Evolutionary conservation across 2,113 vertebrate genomes (phyloP), one percentile per base, ranked within the genome.

Genomic region (Anoplopoma fimbria): DNA sequence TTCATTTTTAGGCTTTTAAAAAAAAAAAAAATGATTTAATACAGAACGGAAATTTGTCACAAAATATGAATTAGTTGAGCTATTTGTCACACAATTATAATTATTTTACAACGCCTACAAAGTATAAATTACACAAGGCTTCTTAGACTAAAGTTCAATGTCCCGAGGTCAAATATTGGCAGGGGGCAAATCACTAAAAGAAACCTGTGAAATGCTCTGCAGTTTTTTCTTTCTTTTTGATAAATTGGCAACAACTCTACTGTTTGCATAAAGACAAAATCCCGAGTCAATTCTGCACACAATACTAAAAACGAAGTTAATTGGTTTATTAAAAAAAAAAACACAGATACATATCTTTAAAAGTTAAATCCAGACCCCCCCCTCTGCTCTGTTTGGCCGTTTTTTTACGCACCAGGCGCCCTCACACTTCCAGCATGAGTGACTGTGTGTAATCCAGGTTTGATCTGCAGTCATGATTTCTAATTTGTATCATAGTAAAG

Each of bases 381-480:
- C 9, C 36, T 29, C 64, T 69, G 53, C 55, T 75, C 69, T 34
- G n/a, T 60, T 79, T 62, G 61, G 12, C 27, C 33, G 23, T 42
- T 69, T 80, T 69, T 80, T 81, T 72, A 64, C 70, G 81, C 81
- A 67, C 34, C 29, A 51, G 36, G 57, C 74, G 27, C 9, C n/a
- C 25, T 65, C 63, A 68, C 64, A 25, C 58, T 68, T 73, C 23
- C 55, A 63, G 36, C 47, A 1, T 73, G 63, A 72, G 25, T 90
- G 81, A 75, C 83, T 89, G 68, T 7, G 23, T 45, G 13, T 12
- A 47, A 75, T 69, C 38, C 36, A 67, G 62, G 53, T 63, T 42
- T 23, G 31, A 65, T 67, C 42, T 68, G 25, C 53, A 69, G 34
- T 33, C 17, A 17, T 15, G 9, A 6, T 49, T n/a, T 19, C 4